Evolutionary conservation across 2,797 vertebrate species (phyloP).

Genomic region (Tenualosa ilisha): DNA sequence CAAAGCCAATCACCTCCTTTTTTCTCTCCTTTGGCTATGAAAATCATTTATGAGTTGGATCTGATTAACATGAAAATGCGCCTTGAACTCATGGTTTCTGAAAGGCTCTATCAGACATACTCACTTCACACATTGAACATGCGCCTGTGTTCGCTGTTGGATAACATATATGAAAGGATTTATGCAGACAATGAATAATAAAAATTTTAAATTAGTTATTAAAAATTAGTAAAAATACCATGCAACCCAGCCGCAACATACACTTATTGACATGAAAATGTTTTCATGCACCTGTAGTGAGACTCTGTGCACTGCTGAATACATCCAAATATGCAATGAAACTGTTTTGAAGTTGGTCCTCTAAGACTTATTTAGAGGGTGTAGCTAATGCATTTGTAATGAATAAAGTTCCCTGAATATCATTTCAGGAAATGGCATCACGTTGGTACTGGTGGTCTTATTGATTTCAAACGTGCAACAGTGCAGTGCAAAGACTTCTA

Average conservation of each 20-base stretch:
- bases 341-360: neutral
- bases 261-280: neutral
- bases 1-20: neutral
- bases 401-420: neutral
- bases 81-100: neutral
- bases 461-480: neutral
- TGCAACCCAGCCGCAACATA: neutral
- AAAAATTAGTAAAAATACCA: neutral
- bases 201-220: too few relatives aligned
- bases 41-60: neutral
- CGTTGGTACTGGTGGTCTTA: neutral
- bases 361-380: neutral
- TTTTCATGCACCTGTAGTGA: neutral
- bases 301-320: neutral
- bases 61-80: neutral
- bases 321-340: neutral
- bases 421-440: constrained; percentile 13
- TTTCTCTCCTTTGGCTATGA: neutral
- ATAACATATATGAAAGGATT: neutral
- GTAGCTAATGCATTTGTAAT: neutral
- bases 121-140: neutral
- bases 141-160: neutral
- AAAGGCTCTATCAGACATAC: neutral
- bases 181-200: neutral
- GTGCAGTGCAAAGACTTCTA: neutral